These are phyloP conservation scores for Porites divaricata DNA, from an alignment of 92 coral and sea anemone species.

Conservation along the genomic window DNA sequence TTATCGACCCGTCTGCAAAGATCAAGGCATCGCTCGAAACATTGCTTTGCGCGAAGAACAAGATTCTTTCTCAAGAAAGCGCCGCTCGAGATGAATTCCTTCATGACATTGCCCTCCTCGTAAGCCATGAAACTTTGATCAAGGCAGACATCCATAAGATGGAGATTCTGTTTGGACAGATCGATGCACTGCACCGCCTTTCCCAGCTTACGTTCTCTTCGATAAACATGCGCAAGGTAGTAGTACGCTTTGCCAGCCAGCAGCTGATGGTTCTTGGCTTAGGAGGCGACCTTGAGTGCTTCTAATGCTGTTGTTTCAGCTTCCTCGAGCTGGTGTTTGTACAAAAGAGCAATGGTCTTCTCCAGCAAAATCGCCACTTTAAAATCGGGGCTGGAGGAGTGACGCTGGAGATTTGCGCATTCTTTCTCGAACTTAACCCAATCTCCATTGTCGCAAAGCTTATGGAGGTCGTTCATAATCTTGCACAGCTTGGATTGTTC, in stretches of 20 bases:
- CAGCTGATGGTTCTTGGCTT: constrained; percentile 34
- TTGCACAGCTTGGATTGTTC: constrained; percentile 4
- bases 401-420: not conserved
- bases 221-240: constrained; percentile 57
- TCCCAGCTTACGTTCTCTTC: constrained; percentile 60
- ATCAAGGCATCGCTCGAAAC: constrained; percentile 61
- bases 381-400: constrained; percentile 4
- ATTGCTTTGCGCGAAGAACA: constrained; percentile 27
- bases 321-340: constrained; percentile 43
- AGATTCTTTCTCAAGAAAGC: constrained; percentile 5
- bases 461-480: constrained; percentile 42
- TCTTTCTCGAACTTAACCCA: constrained; percentile 50
- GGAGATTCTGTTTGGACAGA: constrained; percentile 47
- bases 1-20: constrained; percentile 45
- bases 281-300: constrained; percentile 10
- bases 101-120: constrained; percentile 61
- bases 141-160: constrained; percentile 29
- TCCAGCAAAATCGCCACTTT: constrained; percentile 41
- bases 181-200: constrained; percentile 51
- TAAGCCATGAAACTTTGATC: constrained; percentile 63
- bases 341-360: constrained; percentile 36
- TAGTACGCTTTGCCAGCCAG: constrained; percentile 57
- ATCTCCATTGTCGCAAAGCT: constrained; percentile 54
- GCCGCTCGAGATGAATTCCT: constrained; percentile 49
- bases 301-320: constrained; percentile 38